Percentiles rank a stretch among this genome's conserved stretches.
Conservation (phyloP, 2,888 invertebrate genomes). For the Eupithecia abbreviata region DNA sequence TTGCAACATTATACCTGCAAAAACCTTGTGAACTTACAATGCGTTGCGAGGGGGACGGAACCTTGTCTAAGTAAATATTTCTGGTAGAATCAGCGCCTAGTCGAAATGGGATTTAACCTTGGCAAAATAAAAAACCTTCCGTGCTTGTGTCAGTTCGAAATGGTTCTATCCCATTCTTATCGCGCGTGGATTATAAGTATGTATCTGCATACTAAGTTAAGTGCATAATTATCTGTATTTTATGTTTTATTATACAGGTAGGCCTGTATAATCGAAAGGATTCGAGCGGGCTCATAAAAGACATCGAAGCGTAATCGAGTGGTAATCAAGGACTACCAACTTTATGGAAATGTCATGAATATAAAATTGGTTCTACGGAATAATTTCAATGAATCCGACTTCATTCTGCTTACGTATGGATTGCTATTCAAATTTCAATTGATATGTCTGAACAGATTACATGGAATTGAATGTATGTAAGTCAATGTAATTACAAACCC, state of each 20-base stretch:
- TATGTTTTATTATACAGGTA: too few species aligned
- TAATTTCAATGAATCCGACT: constrained; percentile 1
- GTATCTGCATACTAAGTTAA: background rate
- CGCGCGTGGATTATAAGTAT: background rate
- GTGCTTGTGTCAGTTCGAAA: background rate
- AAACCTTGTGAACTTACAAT: constrained; percentile 1
- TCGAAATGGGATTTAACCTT: background rate
- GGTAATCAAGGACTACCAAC: background rate
- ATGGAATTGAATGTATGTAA: background rate
- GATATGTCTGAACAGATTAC: constrained; percentile 1
- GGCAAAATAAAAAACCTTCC: constrained; percentile 11
- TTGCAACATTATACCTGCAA: constrained; percentile 34
- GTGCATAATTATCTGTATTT: too few species aligned
- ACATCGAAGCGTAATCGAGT: background rate
- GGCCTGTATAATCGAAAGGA: background rate
- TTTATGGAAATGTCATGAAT: constrained; percentile 15
- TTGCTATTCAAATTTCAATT: constrained; percentile 9
- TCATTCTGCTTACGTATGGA: constrained; percentile 1
- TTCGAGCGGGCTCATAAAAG: background rate
- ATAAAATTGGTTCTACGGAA: background rate
- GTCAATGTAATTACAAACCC: background rate
- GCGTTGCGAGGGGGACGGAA: background rate
- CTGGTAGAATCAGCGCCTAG: background rate
- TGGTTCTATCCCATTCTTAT: constrained; percentile 11
- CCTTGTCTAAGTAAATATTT: background rate